phyloP scores from a whole-genome alignment of 2,888 invertebrate species.

The Archips crataeganus region DNA sequence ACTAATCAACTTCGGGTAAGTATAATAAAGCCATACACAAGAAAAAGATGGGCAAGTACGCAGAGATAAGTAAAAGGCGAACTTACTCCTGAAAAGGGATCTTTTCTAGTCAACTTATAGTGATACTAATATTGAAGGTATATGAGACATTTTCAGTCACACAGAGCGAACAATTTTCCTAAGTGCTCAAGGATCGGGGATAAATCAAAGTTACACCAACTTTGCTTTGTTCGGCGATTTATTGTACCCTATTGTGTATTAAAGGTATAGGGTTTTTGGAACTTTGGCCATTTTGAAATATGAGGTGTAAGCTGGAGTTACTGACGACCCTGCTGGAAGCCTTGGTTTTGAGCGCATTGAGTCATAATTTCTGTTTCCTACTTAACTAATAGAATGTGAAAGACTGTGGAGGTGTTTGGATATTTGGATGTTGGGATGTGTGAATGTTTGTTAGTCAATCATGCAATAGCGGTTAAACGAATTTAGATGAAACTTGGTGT shows the following conservation, averaged over 20 bases:
- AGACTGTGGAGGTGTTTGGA: no score
- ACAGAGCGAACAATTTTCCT: conserved; percentile 17
- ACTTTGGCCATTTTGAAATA: conserved; percentile 38
- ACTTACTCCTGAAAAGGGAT: background rate
- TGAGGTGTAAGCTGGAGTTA: background rate
- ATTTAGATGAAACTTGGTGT: no score
- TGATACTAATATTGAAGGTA: background rate
- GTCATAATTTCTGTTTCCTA: no score
- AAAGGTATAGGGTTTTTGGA: conserved; percentile 28
- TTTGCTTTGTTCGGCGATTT: conserved; percentile 32
- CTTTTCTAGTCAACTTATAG: background rate
- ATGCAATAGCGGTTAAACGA: no score
- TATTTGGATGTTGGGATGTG: no score
- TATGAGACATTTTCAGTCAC: background rate
- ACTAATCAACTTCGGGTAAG: no score
- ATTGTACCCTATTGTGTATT: conserved; percentile 35
- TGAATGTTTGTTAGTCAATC: no score
- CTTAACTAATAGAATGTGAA: no score
- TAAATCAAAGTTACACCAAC: conserved; percentile 36
- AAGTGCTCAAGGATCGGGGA: conserved; percentile 18
- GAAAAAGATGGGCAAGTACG: no score
- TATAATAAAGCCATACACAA: no score
- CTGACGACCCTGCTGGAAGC: background rate
- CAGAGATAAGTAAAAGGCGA: no score
- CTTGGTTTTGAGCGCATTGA: background rate